Base-by-base conservation (phyloP, 2,888 invertebrate species). In the Drosophila mimica region DNA sequence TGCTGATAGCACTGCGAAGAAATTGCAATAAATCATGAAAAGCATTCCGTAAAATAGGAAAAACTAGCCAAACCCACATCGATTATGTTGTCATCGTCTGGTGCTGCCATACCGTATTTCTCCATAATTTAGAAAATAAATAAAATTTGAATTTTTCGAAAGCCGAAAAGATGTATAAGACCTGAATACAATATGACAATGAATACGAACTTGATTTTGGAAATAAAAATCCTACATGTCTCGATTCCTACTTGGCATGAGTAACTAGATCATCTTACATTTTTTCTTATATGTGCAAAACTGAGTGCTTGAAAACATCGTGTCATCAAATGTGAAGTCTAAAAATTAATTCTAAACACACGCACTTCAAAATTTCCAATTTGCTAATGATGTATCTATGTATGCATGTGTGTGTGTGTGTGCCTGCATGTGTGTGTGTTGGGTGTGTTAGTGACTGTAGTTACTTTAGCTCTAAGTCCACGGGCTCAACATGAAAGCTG, bases 401-500 rank as follows among this genome's bases (percentile, higher is more conserved):
- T 2, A 53, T 53, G 38, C n/a, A 8, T 38, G 15, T 13, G 1
- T 20, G 28, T 2, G 28, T 33, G 30, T 30, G 30, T 28, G 1
- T 31, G 54, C 8, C 2, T 33, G 54, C 11, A 15, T 46, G n/a
- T 11, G 1, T 36, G 30, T 34, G 2, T 28, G n/a, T 11, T 25
- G 38, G 11, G 38, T 30, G 8, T 34, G 30, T 48, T 13, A 9
- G 25, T 20, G 25, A 38, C 30, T 52, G 43, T 66, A 57, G 40
- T 69, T 61, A 61, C 61, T 54, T 54, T 51, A 38, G 38, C 31
- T 56, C 34, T 64, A 71, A 71, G 68, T 59, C 78, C 61, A 43
- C 31, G 74, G 58, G 79, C 67, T 76, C 62, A 78, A 74, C 54
- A 48, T 78, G 74, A 78, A 76, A 76, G 67, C 78, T 46, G 33